Conservation (phyloP, 2,888 invertebrate species). For the Synergus itoensis region DNA sequence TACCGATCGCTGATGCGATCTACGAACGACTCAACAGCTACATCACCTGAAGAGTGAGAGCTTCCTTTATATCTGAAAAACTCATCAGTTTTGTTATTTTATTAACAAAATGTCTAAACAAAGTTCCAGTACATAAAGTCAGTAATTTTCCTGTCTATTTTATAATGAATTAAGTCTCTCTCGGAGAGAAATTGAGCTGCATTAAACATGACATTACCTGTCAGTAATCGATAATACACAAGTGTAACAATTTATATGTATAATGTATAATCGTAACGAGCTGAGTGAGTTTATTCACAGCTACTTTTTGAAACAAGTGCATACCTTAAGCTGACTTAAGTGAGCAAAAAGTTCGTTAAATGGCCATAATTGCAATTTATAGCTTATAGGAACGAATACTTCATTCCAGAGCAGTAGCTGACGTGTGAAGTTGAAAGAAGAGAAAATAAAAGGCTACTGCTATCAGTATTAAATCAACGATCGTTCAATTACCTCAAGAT, state of each 20-base stretch:
- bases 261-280: neutral
- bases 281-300: conserved; percentile 1
- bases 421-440: neutral
- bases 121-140: neutral
- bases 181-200: neutral
- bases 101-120: neutral
- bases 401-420: neutral
- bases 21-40: neutral
- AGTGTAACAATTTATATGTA: neutral
- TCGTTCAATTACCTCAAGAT: neutral
- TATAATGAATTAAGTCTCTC: neutral
- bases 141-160: neutral
- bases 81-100: neutral
- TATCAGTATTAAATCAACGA: conserved; percentile 1
- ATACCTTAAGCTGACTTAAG: neutral
- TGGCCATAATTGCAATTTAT: conserved; percentile 2
- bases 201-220: neutral
- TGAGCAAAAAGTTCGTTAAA: neutral
- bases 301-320: conserved; percentile 7
- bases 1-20: neutral
- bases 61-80: neutral
- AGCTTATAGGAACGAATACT: conserved; percentile 7
- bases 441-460: neutral
- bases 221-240: conserved; percentile 1
- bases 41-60: neutral